Evolutionary conservation across 2,113 vertebrate species (phyloP).

Genomic region (Xerus inauris): DNA sequence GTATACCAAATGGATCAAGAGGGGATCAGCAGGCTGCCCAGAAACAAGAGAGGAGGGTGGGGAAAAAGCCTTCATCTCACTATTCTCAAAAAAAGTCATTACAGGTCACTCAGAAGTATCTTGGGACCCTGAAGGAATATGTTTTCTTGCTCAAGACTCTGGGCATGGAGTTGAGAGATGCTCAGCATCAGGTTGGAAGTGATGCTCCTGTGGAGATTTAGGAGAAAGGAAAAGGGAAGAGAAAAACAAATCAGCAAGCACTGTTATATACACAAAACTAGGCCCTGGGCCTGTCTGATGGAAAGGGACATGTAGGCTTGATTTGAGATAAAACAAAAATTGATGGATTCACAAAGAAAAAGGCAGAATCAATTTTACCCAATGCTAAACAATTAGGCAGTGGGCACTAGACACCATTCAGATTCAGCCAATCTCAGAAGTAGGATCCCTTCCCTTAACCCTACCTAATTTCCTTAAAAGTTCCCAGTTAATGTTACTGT

Average conservation of each 20-base stretch:
- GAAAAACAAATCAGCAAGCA: conserved; percentile 39
- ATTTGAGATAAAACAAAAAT: conserved; percentile 15
- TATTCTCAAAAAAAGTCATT: conserved; percentile 19
- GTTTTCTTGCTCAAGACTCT: conserved; percentile 42
- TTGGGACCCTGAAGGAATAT: conserved; percentile 24
- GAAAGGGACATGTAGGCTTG: not conserved
- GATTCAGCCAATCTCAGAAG: not conserved
- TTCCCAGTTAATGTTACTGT: conserved; percentile 50
- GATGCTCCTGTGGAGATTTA: conserved; percentile 48
- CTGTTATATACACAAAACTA: not conserved
- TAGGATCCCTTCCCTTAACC: conserved; percentile 29
- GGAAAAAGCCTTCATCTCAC: conserved; percentile 15
- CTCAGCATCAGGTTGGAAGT: conserved; percentile 29
- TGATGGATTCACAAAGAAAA: conserved; percentile 9
- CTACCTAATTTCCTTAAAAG: conserved; percentile 61
- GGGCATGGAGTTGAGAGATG: not conserved
- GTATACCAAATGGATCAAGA: conserved; percentile 2
- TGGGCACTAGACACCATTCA: not conserved
- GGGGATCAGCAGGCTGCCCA: not conserved
- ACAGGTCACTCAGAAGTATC: conserved; percentile 58
- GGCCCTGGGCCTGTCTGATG: not conserved
- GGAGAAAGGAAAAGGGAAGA: conserved; percentile 41
- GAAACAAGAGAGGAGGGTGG: not conserved
- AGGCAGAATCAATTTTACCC: not conserved
- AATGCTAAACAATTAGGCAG: not conserved